phyloP scores from a whole-genome alignment of 2,888 invertebrate genomes.

The Campoplex nolae region DNA sequence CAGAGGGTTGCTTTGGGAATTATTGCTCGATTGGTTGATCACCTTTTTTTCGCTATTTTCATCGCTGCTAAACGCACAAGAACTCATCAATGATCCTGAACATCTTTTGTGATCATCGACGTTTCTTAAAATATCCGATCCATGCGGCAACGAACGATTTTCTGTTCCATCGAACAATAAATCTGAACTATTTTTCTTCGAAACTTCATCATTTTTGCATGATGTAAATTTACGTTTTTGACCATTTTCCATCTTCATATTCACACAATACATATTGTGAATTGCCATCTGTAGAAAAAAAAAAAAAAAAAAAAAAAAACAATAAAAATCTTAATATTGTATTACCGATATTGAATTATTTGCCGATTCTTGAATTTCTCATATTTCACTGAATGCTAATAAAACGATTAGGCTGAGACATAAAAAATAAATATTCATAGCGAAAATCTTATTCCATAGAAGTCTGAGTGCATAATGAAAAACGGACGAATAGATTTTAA shows the following conservation, averaged over 20 bases:
- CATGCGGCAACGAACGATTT: constrained; percentile 17
- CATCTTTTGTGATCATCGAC: constrained; percentile 8
- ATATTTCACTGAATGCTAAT: background rate
- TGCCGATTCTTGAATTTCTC: background rate
- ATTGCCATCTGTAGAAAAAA: constrained; percentile 75
- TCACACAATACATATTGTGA: constrained; percentile 77
- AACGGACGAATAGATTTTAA: no score
- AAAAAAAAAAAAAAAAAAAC: constrained; percentile 10
- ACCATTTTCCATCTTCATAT: constrained; percentile 73
- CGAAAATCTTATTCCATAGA: no score
- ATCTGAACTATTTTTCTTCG: constrained; percentile 17
- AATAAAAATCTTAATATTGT: constrained; percentile 9
- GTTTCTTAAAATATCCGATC: background rate
- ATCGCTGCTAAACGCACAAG: background rate
- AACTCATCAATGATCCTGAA: background rate
- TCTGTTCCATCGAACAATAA: constrained; percentile 2
- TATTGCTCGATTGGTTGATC: constrained; percentile 24
- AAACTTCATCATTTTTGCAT: constrained; percentile 4
- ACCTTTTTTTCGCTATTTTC: background rate
- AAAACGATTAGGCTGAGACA: no score
- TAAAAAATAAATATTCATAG: no score
- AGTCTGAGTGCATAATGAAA: no score
- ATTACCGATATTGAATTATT: background rate
- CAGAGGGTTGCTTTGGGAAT: constrained; percentile 22
- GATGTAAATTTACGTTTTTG: constrained; percentile 36